phyloP scores from a whole-genome alignment of 2,888 invertebrate genomes.

The Lomographa bimaculata region DNA sequence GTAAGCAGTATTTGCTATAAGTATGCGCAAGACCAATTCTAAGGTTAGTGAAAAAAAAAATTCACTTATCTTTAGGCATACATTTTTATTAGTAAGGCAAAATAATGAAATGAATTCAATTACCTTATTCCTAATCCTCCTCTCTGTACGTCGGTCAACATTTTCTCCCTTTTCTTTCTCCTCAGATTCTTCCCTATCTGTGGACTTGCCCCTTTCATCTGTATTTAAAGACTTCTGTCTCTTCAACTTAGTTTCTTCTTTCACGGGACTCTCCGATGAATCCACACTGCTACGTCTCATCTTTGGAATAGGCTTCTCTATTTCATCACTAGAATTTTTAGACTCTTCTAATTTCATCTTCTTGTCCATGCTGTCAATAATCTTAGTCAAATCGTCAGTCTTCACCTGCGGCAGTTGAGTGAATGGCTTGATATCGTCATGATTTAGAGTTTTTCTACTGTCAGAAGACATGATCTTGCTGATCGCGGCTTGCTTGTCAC shows the following conservation, averaged over 20 bases:
- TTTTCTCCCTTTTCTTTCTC: slow-evolving; percentile 75
- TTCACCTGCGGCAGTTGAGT: slow-evolving; percentile 79
- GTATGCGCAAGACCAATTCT: no score
- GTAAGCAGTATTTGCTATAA: no score
- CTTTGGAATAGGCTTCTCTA: slow-evolving; percentile 49
- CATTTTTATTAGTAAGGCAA: no score
- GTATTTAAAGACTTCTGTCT: slow-evolving; percentile 78
- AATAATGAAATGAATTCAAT: no score
- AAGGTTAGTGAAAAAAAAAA: no score
- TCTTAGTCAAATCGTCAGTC: slow-evolving; percentile 73
- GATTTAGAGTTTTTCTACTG: slow-evolving; percentile 60
- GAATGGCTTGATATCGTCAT: slow-evolving; percentile 78
- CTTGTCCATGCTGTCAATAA: slow-evolving; percentile 73
- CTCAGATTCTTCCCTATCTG: slow-evolving; percentile 80
- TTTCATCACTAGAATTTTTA: slow-evolving; percentile 65
- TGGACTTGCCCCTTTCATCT: slow-evolving; percentile 81
- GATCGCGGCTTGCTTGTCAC: slow-evolving; percentile 66
- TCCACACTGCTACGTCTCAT: slow-evolving; percentile 69
- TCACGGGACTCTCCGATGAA: slow-evolving; percentile 55
- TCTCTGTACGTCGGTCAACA: slow-evolving; percentile 83
- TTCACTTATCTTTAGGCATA: no score
- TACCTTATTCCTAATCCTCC: slow-evolving; percentile 87
- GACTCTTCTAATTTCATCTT: slow-evolving; percentile 61
- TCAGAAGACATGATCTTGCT: slow-evolving; percentile 67
- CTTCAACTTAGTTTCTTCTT: slow-evolving; percentile 65